Conservation (phyloP, 2,888 invertebrate genomes). For the Drosophila vallismaia region DNA sequence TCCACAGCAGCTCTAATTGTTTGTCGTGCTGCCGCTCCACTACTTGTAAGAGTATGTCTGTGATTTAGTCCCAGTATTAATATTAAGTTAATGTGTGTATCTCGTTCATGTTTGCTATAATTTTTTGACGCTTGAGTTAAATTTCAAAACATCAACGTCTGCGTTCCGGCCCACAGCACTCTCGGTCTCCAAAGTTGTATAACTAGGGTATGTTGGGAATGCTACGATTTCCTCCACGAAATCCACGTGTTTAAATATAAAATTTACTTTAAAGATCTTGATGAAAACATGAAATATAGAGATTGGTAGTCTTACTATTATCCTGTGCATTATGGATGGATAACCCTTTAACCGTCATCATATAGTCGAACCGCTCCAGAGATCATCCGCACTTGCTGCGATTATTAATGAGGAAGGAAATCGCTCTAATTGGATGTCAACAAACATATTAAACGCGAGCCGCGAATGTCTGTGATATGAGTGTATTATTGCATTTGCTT, state of each 20-base stretch:
- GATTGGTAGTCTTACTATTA: too few species aligned
- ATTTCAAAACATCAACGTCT: constrained; percentile 63
- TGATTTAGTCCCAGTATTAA: not conserved
- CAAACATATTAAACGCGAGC: constrained; percentile 70
- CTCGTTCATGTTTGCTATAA: constrained; percentile 55
- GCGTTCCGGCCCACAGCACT: constrained; percentile 44
- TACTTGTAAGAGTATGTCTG: constrained; percentile 11
- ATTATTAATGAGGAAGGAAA: constrained; percentile 78
- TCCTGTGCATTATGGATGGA: too few species aligned
- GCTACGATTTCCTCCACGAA: not conserved
- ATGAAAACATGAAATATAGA: too few species aligned
- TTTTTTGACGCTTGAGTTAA: constrained; percentile 74
- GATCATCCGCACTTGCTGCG: constrained; percentile 35
- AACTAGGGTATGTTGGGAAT: constrained; percentile 11
- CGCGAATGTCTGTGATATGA: constrained; percentile 44
- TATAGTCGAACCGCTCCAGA: constrained; percentile 1
- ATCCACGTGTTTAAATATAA: too few species aligned
- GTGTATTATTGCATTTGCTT: constrained; percentile 46
- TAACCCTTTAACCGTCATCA: not conserved
- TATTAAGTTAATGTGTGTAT: constrained; percentile 27
- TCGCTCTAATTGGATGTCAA: constrained; percentile 79
- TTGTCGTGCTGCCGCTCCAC: constrained; percentile 50
- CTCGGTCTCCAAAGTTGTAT: constrained; percentile 22
- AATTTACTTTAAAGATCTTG: too few species aligned
- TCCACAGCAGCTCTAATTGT: constrained; percentile 71